phyloP scores from a whole-genome alignment of 2,113 vertebrate genomes.

The Gobiocypris rarus region DNA sequence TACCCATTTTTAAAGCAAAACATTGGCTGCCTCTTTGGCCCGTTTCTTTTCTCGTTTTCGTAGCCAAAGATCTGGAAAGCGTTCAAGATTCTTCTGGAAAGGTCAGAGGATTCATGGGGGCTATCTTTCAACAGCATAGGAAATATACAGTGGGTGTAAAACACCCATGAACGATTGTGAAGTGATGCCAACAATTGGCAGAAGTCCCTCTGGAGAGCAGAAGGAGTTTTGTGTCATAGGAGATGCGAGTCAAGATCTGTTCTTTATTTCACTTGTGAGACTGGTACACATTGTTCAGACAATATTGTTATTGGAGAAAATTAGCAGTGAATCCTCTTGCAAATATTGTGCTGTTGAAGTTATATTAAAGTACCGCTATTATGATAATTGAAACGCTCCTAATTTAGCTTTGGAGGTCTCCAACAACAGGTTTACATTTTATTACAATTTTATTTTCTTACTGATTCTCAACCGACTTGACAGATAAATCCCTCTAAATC shows the following conservation, averaged over 20 bases:
- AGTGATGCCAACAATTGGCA: background rate
- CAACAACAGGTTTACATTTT: too few species aligned
- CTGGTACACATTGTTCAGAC: background rate
- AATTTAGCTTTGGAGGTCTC: too few species aligned
- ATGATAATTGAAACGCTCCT: too few species aligned
- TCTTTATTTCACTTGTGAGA: background rate
- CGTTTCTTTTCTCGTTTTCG: slow-evolving; percentile 62
- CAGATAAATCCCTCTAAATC: too few species aligned
- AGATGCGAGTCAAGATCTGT: background rate
- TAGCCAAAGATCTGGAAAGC: slow-evolving; percentile 70
- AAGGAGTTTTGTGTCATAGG: background rate
- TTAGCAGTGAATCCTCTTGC: background rate
- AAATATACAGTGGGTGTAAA: slow-evolving; percentile 35
- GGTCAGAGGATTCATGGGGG: slow-evolving; percentile 63
- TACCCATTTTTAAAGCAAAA: slow-evolving; percentile 45
- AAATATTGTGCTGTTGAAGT: background rate
- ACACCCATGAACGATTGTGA: slow-evolving; percentile 19
- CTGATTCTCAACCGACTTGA: too few species aligned
- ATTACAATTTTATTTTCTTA: too few species aligned
- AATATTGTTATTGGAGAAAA: background rate
- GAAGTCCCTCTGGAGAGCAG: slow-evolving; percentile 9
- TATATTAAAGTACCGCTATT: too few species aligned
- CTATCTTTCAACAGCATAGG: slow-evolving; percentile 52
- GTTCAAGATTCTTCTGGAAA: slow-evolving; percentile 68
- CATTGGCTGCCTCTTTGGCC: slow-evolving; percentile 51